Evolutionary conservation across 2,888 invertebrate species (phyloP).

Genomic region (Pseudococcus jackbeardsleyi): DNA sequence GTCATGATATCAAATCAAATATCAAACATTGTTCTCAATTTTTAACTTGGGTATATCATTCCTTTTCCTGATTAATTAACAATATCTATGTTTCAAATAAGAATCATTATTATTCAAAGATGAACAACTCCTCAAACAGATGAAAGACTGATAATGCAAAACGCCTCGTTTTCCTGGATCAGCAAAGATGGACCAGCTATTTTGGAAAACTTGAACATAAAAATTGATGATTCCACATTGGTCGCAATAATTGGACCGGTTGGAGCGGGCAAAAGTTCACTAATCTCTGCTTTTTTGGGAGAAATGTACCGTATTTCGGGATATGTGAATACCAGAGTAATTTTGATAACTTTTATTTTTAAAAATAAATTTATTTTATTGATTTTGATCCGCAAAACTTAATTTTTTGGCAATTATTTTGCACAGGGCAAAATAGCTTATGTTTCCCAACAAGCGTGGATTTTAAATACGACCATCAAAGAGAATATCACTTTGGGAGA

Average conservation of each 20-base stretch:
- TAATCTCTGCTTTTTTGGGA: constrained; percentile 87
- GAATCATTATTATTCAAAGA: not conserved
- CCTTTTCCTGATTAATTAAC: too few relatives aligned
- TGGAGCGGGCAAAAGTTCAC: constrained; percentile 90
- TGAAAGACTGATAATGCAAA: not conserved
- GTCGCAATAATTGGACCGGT: constrained; percentile 79
- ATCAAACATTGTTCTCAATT: too few relatives aligned
- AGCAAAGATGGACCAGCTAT: constrained; percentile 70
- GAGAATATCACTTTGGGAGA: constrained; percentile 80
- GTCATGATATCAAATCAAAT: too few relatives aligned
- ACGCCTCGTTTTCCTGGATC: constrained; percentile 19
- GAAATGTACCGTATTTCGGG: constrained; percentile 92
- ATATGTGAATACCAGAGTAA: constrained; percentile 79
- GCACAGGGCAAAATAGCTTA: constrained; percentile 28
- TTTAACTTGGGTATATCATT: too few relatives aligned
- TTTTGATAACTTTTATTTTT: not conserved
- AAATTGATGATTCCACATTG: constrained; percentile 92
- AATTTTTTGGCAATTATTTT: too few relatives aligned
- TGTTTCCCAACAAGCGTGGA: constrained; percentile 49
- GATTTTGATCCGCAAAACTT: too few relatives aligned
- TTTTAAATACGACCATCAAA: constrained; percentile 12
- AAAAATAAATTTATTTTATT: too few relatives aligned
- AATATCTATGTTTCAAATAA: too few relatives aligned
- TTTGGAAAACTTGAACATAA: constrained; percentile 81
- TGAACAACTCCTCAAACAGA: not conserved